A percentile compares a stretch with the other conserved stretches of the same genome.
phyloP scores from a whole-genome alignment of 2,888 invertebrate species.

The Dyspetes luteomarginatus region DNA sequence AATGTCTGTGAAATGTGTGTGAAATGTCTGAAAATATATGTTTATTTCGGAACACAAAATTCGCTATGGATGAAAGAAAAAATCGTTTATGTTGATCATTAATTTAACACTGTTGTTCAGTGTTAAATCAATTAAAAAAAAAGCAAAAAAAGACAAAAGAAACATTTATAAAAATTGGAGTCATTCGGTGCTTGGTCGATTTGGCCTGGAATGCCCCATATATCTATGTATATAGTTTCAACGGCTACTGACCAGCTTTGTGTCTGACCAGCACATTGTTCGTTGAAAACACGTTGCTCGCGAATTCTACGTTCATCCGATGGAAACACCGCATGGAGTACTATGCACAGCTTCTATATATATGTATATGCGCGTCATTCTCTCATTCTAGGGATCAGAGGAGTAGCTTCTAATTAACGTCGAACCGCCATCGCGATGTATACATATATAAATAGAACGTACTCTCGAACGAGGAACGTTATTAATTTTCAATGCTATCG shows the following conservation, averaged over 20 bases:
- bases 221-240: neutral
- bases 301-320: slow-evolving; percentile 17
- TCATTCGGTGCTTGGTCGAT: neutral
- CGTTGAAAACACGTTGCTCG: slow-evolving; percentile 20
- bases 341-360: neutral
- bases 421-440: neutral
- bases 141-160: no score
- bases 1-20: no score
- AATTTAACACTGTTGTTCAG: no score
- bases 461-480: slow-evolving; percentile 2
- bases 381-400: neutral
- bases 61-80: no score
- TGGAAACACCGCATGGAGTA: neutral
- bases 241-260: slow-evolving; percentile 31
- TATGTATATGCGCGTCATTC: neutral
- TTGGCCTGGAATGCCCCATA: neutral
- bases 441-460: neutral
- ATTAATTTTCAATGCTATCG: slow-evolving; percentile 5
- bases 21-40: no score
- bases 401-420: slow-evolving; percentile 48
- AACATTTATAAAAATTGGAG: no score
- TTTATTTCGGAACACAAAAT: no score
- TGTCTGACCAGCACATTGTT: slow-evolving; percentile 28
- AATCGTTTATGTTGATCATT: no score
- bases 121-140: no score